Conservation (phyloP, 1,140 invertebrate genomes). For the Drosophila parabipectinata region DNA sequence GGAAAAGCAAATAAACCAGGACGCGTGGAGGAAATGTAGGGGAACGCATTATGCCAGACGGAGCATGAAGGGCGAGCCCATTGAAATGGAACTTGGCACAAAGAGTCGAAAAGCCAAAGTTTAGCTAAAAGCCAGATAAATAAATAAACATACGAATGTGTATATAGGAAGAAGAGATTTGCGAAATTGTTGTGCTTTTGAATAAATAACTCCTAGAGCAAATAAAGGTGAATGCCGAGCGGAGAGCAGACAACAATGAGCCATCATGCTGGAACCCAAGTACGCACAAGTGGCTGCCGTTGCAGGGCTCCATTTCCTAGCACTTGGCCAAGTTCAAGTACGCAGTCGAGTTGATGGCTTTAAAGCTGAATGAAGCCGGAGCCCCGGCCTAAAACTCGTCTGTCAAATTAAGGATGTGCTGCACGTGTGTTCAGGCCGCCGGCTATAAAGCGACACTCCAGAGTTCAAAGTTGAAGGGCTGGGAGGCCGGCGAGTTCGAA, state of each 20-base stretch:
- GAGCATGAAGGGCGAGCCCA: constrained; percentile 57
- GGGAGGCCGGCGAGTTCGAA: constrained; percentile 4
- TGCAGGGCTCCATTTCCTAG: constrained; percentile 27
- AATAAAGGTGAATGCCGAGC: constrained; percentile 69
- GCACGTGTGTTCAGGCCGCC: constrained; percentile 61
- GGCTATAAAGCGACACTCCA: constrained; percentile 73
- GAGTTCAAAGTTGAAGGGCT: constrained; percentile 1
- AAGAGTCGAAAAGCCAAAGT: constrained; percentile 61
- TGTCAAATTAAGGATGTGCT: constrained; percentile 73
- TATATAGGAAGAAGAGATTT: constrained; percentile 26
- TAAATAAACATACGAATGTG: constrained; percentile 43
- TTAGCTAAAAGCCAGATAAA: constrained; percentile 76
- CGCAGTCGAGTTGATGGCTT: constrained; percentile 27
- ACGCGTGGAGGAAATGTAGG: constrained; percentile 39
- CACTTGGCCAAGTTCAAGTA: constrained; percentile 62
- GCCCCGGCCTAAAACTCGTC: constrained; percentile 24
- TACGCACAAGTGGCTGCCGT: constrained; percentile 32
- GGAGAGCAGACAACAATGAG: constrained; percentile 47
- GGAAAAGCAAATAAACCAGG: constrained; percentile 55
- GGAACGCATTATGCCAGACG: constrained; percentile 52
- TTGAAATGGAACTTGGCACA: constrained; percentile 71
- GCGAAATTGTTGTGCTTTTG: constrained; percentile 70
- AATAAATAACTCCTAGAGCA: constrained; percentile 70
- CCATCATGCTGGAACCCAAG: constrained; percentile 59
- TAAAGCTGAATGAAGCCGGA: constrained; percentile 26